Conservation (phyloP, 2,113 vertebrate genomes). For the Paratilapia polleni region DNA sequence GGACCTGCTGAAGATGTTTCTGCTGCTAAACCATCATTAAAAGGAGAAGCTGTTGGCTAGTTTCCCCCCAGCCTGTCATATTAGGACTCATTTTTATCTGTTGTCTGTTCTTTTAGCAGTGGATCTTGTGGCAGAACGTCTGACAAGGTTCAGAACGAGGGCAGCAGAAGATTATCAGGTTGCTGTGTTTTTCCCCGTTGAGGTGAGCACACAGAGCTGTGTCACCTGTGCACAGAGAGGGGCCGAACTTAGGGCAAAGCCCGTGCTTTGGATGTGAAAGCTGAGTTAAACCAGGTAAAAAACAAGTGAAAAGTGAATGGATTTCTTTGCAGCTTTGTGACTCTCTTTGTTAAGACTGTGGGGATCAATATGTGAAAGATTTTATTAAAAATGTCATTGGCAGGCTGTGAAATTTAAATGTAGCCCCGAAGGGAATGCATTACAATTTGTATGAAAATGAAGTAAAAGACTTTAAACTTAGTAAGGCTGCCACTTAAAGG, state of each 20-base stretch:
- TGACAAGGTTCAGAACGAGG: slow-evolving; percentile 38
- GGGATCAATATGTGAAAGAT: neutral
- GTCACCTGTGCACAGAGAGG: slow-evolving; percentile 2
- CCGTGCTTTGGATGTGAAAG: slow-evolving; percentile 1
- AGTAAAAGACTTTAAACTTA: neutral
- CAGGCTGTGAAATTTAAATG: neutral
- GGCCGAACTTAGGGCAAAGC: neutral
- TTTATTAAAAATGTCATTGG: neutral
- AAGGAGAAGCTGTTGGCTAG: slow-evolving; percentile 47
- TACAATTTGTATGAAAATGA: neutral
- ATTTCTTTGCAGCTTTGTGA: neutral
- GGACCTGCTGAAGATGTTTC: slow-evolving; percentile 16
- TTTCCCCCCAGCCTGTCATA: slow-evolving; percentile 31
- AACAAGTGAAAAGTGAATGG: neutral
- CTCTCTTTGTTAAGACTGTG: neutral
- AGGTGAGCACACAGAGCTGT: slow-evolving; percentile 9
- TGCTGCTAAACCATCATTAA: slow-evolving; percentile 59
- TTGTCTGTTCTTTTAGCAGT: slow-evolving; percentile 8
- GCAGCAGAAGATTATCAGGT: slow-evolving; percentile 28
- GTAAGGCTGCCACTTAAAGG: neutral
- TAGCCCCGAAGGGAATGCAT: neutral
- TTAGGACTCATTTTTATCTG: slow-evolving; percentile 4
- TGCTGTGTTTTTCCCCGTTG: neutral
- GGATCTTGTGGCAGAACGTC: slow-evolving; percentile 26
- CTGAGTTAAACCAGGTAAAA: slow-evolving; percentile 1